These are phyloP conservation scores for Palythoa caribaeorum DNA, from an alignment of 92 coral and sea anemone species.

Conservation along the genomic window DNA sequence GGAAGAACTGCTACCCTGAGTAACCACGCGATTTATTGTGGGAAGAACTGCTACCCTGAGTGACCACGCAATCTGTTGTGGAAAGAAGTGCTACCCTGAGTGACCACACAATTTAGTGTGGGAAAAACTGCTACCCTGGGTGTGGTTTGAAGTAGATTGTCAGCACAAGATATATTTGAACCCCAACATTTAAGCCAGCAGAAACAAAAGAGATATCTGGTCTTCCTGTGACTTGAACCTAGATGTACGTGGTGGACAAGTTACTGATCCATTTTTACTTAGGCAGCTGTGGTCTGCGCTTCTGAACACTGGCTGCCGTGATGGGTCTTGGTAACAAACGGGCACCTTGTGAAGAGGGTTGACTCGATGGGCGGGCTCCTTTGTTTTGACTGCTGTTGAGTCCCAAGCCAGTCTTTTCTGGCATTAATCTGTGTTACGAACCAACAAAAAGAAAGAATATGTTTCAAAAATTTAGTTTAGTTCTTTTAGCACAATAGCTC, in stretches of 20 bases:
- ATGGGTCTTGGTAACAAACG: constrained; percentile 22
- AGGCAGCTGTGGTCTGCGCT: constrained; percentile 23
- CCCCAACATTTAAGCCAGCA: not conserved
- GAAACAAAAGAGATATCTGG: not conserved
- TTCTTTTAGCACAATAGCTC: too few relatives aligned
- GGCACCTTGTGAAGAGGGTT: not conserved
- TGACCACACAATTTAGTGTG: too few relatives aligned
- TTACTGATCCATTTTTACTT: not conserved
- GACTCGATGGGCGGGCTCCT: constrained; percentile 10
- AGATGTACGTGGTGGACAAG: not conserved
- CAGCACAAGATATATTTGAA: not conserved
- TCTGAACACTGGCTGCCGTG: constrained; percentile 6
- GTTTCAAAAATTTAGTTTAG: too few relatives aligned
- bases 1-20: too few relatives aligned
- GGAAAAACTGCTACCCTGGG: not conserved
- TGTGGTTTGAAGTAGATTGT: not conserved
- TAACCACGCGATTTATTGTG: too few relatives aligned
- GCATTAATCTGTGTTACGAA: not conserved
- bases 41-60: too few relatives aligned
- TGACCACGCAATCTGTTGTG: too few relatives aligned
- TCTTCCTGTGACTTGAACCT: not conserved
- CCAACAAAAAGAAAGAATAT: not conserved
- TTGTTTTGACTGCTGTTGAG: not conserved
- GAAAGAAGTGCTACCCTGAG: too few relatives aligned
- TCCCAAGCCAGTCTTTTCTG: not conserved